Base-by-base conservation (phyloP, 2,113 vertebrate genomes). In the Cyrtonyx montezumae region DNA sequence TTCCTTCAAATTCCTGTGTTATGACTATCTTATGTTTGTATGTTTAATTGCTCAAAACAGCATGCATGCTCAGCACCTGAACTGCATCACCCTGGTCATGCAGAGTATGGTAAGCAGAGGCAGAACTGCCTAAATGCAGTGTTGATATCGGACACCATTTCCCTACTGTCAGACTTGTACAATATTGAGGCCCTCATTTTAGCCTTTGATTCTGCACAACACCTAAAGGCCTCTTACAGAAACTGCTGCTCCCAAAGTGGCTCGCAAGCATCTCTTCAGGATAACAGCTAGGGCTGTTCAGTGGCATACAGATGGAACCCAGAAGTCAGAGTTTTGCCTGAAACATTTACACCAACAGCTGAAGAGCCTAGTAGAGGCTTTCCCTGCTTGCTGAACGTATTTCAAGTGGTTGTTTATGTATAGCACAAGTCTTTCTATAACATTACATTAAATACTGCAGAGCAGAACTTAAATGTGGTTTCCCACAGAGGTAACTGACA, bases 321-420 rank as follows among this genome's bases (percentile, higher is more conserved):
- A 53, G 85, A 82, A 93, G 62, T 74, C 84, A 87, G 37, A 13
- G 80, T 90, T 86, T 25, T n/a, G 76, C 67, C 79, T 69, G 58
- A 53, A 68, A 16, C 16, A 9, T 49, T 89, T 40, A 7, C 22
- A 36, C 15, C 19, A 40, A 26, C 15, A 42, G 8, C 32, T 71
- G 7, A 3, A 0, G 40, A 20, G 20, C 8, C 48, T 56, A 23
- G 11, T 3, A 51, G 56, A 87, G 45, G 28, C 10, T 76, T 75
- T 45, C 32, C 34, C 13, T 53, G 1, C 63, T 69, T 76, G 1
- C 8, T 66, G 10, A 15, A 9, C 10, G 0, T 34, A 42, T 42
- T 58, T 84, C 2, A 2, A 34, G 53, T 9, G 28, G 8, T 59
- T 37, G 4, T n/a, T 22, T 22, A 14, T 28, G 13, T 10, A 20